Evolutionary conservation across 1,140 invertebrate species (phyloP).

Genomic region (Penaeus chinensis): DNA sequence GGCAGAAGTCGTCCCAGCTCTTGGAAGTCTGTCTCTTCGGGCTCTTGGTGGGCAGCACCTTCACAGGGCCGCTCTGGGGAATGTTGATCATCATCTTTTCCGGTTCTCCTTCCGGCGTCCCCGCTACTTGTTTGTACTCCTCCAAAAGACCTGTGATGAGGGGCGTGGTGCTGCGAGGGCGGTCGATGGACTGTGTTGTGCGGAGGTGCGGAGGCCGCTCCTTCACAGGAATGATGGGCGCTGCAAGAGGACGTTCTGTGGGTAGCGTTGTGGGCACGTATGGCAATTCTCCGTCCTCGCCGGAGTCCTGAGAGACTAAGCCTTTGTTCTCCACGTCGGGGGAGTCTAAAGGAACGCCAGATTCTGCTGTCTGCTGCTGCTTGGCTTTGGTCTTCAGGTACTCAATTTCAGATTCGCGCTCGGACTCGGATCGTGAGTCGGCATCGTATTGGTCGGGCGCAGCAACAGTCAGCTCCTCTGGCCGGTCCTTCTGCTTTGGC

Average conservation of each 20-base stretch:
- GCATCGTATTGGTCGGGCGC: conserved; percentile 66
- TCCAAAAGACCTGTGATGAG: conserved; percentile 82
- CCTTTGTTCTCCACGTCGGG: conserved; percentile 71
- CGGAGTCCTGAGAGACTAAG: conserved; percentile 82
- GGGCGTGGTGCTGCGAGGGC: conserved; percentile 86
- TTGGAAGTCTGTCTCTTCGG: conserved; percentile 69
- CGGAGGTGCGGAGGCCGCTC: conserved; percentile 78
- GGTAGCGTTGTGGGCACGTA: conserved; percentile 88
- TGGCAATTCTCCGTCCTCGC: conserved; percentile 87
- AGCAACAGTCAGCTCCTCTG: background rate
- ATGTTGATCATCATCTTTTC: conserved; percentile 65
- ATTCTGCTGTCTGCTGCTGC: conserved; percentile 46
- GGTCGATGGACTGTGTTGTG: conserved; percentile 82
- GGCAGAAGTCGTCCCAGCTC: conserved; percentile 76
- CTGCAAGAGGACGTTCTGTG: conserved; percentile 81
- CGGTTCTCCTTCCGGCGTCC: conserved; percentile 66
- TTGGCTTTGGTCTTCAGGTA: conserved; percentile 69
- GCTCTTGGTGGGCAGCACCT: conserved; percentile 65
- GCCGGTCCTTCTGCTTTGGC: conserved; percentile 49
- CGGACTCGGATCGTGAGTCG: conserved; percentile 82
- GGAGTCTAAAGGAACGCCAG: conserved; percentile 33
- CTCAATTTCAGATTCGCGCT: conserved; percentile 77
- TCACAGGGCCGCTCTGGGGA: conserved; percentile 64
- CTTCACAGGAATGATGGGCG: conserved; percentile 84
- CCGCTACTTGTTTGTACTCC: conserved; percentile 73